Conservation (phyloP, 2,113 vertebrate species). For the Entomyzon cyanotis region DNA sequence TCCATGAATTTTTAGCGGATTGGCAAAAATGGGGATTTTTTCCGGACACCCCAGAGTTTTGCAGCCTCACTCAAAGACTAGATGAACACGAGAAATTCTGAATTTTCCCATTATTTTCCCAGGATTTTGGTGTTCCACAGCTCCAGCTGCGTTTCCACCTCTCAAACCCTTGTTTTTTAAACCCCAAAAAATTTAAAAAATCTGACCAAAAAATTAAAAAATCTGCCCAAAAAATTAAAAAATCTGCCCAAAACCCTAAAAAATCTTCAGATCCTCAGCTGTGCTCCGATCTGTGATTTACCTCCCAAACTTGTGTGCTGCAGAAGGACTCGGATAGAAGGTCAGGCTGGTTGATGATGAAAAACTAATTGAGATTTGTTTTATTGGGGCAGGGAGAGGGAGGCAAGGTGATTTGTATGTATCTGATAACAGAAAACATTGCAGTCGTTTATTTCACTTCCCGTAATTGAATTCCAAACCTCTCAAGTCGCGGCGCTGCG, state of each 20-base stretch:
- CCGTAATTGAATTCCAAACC: conserved; percentile 53
- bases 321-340: conserved; percentile 19
- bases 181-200: no score
- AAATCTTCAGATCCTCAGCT: neutral
- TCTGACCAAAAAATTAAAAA: no score
- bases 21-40: rapidly evolving
- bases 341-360: conserved; percentile 42
- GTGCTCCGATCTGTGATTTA: neutral
- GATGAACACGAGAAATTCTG: neutral
- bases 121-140: neutral
- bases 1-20: neutral
- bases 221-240: no score
- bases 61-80: neutral
- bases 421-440: conserved; percentile 58
- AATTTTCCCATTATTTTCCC: rapidly evolving
- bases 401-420: conserved; percentile 38
- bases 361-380: conserved; percentile 57
- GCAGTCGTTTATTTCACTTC: conserved; percentile 51
- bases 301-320: neutral
- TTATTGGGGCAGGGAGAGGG: conserved; percentile 29
- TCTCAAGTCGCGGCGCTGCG: neutral
- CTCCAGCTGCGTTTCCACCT: neutral
- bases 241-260: no score
- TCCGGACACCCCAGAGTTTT: neutral
- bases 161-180: neutral